These are phyloP conservation scores for Diglossa cyanea DNA, from an alignment of 2,797 vertebrate genomes.

Conservation along the genomic window DNA sequence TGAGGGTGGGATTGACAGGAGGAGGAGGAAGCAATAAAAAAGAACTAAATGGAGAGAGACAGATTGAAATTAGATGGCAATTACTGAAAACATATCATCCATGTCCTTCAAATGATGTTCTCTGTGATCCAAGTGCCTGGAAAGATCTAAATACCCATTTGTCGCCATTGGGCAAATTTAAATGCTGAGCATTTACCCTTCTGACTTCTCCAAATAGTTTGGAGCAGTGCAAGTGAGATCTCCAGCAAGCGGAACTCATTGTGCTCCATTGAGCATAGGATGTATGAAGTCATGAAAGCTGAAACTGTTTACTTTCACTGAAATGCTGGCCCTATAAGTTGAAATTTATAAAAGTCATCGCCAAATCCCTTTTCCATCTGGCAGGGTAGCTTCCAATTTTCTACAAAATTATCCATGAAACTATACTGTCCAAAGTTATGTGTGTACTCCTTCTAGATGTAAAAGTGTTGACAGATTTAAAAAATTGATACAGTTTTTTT, in stretches of 20 bases:
- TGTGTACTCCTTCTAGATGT: not conserved
- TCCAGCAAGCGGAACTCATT: not conserved
- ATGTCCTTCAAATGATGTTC: slow-evolving; percentile 7
- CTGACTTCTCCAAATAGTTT: not conserved
- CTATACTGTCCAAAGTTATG: not conserved
- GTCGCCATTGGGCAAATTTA: not conserved
- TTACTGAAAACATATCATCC: slow-evolving; percentile 36
- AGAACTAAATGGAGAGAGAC: slow-evolving; percentile 6
- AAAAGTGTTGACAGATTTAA: not conserved
- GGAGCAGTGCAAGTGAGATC: not conserved
- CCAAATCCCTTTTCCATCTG: not conserved
- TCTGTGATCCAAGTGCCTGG: not conserved
- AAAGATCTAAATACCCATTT: slow-evolving; percentile 30
- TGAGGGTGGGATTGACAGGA: not conserved
- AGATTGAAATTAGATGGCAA: slow-evolving; percentile 36
- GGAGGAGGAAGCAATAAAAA: slow-evolving; percentile 19
- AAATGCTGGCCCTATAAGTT: not conserved
- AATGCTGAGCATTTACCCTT: not conserved
- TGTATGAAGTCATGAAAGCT: not conserved
- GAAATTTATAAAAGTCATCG: not conserved
- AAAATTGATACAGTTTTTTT: not conserved
- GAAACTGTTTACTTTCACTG: not conserved
- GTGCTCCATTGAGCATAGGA: not conserved
- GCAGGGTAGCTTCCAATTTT: not conserved
- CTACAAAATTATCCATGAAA: not conserved